These are phyloP conservation scores for Thamnophis sirtalis DNA, from an alignment of 2,113 vertebrate species.

Conservation along the genomic window DNA sequence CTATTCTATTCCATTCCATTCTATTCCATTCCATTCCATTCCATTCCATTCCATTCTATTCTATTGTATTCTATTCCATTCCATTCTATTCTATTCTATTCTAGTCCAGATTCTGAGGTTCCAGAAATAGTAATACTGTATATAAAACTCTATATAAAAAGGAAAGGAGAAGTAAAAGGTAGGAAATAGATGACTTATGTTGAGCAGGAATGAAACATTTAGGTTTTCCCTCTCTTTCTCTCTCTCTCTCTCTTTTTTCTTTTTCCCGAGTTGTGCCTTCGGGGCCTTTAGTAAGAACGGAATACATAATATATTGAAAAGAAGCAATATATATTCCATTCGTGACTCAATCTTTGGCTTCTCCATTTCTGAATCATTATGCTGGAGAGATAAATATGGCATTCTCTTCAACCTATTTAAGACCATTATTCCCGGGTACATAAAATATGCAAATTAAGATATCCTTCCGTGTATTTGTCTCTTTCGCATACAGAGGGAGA, in stretches of 20 bases:
- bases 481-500: slow-evolving; percentile 68
- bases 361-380: slow-evolving; percentile 68
- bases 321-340: slow-evolving; percentile 70
- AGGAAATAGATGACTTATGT: slow-evolving; percentile 34
- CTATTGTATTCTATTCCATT: no score
- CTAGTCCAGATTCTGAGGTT: slow-evolving; percentile 15
- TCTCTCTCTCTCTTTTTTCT: no score
- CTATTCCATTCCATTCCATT: no score
- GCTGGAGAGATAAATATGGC: slow-evolving; percentile 74
- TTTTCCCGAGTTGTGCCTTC: slow-evolving; percentile 63
- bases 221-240: slow-evolving; percentile 53
- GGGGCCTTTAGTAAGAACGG: slow-evolving; percentile 65
- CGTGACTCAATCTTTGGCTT: slow-evolving; percentile 68
- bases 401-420: slow-evolving; percentile 74
- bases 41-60: no score
- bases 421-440: slow-evolving; percentile 74
- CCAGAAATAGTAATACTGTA: background rate
- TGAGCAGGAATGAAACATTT: slow-evolving; percentile 65
- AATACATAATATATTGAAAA: slow-evolving; percentile 71
- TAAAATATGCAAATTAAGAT: slow-evolving; percentile 74
- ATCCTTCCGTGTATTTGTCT: slow-evolving; percentile 72
- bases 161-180: background rate
- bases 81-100: no score
- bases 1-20: no score
- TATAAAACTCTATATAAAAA: slow-evolving; percentile 20